These are phyloP conservation scores for Corythornis vintsioides DNA, from an alignment of 2,113 vertebrate genomes.

Conservation along the genomic window DNA sequence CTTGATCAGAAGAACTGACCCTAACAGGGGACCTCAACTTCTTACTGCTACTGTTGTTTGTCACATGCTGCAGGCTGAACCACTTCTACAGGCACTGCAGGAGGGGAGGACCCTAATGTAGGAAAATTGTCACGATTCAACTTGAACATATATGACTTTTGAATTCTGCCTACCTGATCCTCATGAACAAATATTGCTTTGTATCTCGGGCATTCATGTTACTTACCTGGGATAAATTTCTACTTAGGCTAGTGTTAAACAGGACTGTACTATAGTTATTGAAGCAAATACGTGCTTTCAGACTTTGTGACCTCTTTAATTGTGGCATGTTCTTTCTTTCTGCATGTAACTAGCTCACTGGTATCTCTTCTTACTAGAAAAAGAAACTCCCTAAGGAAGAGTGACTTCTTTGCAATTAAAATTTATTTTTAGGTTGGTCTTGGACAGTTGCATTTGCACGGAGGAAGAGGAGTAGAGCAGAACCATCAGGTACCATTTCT, in stretches of 20 bases:
- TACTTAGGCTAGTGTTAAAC: neutral
- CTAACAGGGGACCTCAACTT: neutral
- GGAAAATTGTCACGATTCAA: neutral
- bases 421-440: constrained; percentile 87
- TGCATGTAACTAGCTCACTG: neutral
- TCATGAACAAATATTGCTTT: neutral
- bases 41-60: rapidly evolving
- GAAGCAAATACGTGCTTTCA: neutral
- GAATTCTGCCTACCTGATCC: neutral
- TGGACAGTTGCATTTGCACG: constrained; percentile 94
- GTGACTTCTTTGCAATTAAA: neutral
- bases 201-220: neutral
- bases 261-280: neutral
- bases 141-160: neutral
- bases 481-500: constrained; percentile 89
- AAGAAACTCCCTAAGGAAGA: neutral
- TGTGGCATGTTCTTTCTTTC: neutral
- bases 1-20: neutral
- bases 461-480: constrained; percentile 96
- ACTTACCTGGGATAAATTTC: neutral
- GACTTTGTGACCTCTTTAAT: neutral
- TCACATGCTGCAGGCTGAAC: neutral
- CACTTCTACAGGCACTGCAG: neutral
- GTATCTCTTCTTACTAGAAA: neutral
- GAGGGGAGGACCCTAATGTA: neutral